Evolutionary conservation across 2,888 invertebrate species (phyloP), one percentile per base, ranked within the genome.

Genomic region (Agrochola lychnidis): DNA sequence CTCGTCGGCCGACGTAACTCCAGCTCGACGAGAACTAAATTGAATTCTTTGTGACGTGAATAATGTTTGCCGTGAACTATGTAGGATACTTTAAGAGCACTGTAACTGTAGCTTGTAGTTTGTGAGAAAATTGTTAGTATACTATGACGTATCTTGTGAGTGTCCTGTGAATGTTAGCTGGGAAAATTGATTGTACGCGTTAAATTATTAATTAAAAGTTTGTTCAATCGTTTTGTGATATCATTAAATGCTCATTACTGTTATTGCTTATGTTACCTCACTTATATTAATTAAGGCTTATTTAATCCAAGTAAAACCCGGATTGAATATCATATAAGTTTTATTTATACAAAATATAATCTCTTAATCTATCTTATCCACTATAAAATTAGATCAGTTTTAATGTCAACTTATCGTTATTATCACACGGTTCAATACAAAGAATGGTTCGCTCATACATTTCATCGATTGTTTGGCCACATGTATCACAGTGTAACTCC

Each of bases 371-470:
- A 82, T 75, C 75, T 73, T 82, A 82, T 79, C 66, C n/a, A 53
- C 62, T 73, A 45, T 72, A 74, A 82, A 87, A 70, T 79, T 79
- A 83, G 73, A 79, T 87, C 66, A 51, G 70, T 64, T 67, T 30
- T 19, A 73, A 59, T 68, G n/a, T 76, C 57, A 83, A 57, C 67
- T 74, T 91, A 90, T 76, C 80, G 78, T 82, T 92, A 92, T 90
- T 91, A 93, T 93, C 92, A 93, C 93, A 92, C 87, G 67, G 53
- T 68, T 63, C 22, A 69, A 77, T 73, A 82, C 59, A 82, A 80
- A 70, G 36, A 73, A 63, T 72, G 59, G 73, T 76, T 76, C 25
- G 69, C 59, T 68, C 66, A 42, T 68, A 66, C 12, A 73, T 68
- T 57, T 67, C n/a, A 53, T 70, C 40, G 56, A 64, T 73, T 73